Evolutionary conservation across 2,797 vertebrate genomes (phyloP).

Genomic region (Caiman crocodilus): DNA sequence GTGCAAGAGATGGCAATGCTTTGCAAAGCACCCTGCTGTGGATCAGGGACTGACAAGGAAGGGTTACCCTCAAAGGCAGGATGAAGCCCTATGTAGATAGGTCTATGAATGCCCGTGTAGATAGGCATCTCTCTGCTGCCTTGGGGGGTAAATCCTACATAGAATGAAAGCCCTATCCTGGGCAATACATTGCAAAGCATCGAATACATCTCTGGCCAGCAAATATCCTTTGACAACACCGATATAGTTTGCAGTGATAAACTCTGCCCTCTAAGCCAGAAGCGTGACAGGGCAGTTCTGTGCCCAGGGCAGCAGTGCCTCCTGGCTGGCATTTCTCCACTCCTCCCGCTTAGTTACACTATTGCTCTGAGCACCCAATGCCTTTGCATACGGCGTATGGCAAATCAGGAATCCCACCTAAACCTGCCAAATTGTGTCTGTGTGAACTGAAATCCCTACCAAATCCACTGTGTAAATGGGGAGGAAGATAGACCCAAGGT

Average conservation of each 20-base stretch:
- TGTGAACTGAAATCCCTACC: not conserved
- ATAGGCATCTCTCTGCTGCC: too few relatives aligned
- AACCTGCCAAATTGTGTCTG: not conserved
- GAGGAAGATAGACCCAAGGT: not conserved
- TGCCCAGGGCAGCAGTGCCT: too few relatives aligned
- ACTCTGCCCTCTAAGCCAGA: not conserved
- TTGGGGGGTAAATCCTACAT: not conserved
- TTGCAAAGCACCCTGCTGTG: not conserved
- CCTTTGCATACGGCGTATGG: too few relatives aligned
- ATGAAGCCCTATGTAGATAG: not conserved
- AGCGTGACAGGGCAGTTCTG: too few relatives aligned
- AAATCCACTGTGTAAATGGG: not conserved
- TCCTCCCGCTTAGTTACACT: too few relatives aligned
- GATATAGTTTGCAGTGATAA: not conserved
- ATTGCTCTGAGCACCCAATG: too few relatives aligned
- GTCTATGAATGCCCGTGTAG: not conserved
- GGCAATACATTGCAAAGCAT: not conserved
- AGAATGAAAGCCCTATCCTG: not conserved
- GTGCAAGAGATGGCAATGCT: not conserved
- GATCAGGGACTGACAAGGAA: not conserved
- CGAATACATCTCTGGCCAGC: not conserved
- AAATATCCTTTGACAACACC: not conserved
- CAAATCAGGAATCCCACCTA: too few relatives aligned
- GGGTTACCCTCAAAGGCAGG: not conserved
- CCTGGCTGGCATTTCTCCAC: too few relatives aligned